Percentiles rank a stretch among this genome's conserved stretches.
phyloP scores from a whole-genome alignment of 2,797 vertebrate species.

The Presbytis comata region DNA sequence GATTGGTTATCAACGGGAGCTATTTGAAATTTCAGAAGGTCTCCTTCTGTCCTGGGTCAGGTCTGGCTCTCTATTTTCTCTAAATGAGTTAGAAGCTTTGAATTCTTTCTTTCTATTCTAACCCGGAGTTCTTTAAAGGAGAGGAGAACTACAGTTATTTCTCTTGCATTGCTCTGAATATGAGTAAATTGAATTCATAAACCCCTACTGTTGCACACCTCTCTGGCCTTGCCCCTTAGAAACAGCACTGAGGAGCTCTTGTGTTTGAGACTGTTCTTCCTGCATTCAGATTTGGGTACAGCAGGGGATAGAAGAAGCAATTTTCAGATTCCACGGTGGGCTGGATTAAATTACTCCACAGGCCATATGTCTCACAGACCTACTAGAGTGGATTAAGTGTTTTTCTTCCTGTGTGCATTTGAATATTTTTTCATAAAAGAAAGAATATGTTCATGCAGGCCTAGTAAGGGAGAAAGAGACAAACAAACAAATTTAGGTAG shows the following conservation, averaged over 20 bases:
- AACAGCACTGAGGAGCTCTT: constrained; percentile 62
- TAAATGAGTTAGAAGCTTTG: constrained; percentile 42
- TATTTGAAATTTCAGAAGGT: constrained; percentile 47
- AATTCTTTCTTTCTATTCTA: constrained; percentile 43
- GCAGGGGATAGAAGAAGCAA: constrained; percentile 71
- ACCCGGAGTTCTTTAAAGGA: not conserved
- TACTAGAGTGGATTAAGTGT: constrained; percentile 43
- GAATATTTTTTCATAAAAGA: constrained; percentile 51
- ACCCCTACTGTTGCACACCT: constrained; percentile 56
- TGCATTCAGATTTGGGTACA: constrained; percentile 66
- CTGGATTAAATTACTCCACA: constrained; percentile 50
- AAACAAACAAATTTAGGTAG: constrained; percentile 57
- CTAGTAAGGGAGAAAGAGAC: constrained; percentile 34
- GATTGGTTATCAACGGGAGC: not conserved
- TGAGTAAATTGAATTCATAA: constrained; percentile 75
- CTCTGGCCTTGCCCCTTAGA: constrained; percentile 49
- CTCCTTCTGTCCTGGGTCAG: not conserved
- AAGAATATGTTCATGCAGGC: constrained; percentile 50
- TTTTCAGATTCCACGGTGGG: constrained; percentile 64
- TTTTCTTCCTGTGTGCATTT: constrained; percentile 58
- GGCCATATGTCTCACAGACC: constrained; percentile 47
- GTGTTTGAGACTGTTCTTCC: constrained; percentile 66
- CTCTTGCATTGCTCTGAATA: constrained; percentile 64
- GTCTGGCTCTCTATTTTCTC: not conserved
- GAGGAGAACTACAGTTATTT: not conserved